Base-by-base conservation (phyloP, 2,888 invertebrate genomes). In the Agrypnus murinus region DNA sequence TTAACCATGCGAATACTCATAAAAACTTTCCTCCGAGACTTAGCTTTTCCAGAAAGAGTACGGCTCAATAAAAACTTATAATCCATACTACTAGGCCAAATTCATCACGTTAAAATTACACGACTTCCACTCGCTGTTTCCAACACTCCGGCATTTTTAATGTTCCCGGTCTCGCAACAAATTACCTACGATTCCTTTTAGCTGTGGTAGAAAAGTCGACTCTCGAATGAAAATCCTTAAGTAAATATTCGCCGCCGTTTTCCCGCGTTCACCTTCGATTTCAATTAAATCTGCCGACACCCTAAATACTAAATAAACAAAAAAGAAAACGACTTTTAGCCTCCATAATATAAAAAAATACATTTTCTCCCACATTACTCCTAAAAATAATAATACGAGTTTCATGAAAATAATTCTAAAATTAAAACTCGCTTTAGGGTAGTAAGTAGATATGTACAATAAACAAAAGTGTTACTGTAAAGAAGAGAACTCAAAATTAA, bases 1-100 rank as follows among this genome's bases (percentile, higher is more conserved):
- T 67, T 67, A 67, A 67, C 67, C 67, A 67, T 67, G 60, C 59
- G 67, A 60, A 60, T 60, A 53, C 60, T 53, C 48, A 60, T 67
- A 67, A 67, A 67, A 67, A 59, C n/a, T 67, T 67, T 67, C 63
- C 50, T 63, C 31, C 50, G 63, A 63, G 58, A 58, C 58, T 58
- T 58, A 38, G 38, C 17, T 17, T 58, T 25, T 36, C 58, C 31
- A 50, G 36, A 58, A 58, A 17, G 25, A 38, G 40, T 58, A 58
- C 58, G 38, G 25, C 58, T 58, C 36, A 58, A 58, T 58, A 58
- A 58, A 58, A 58, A 58, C 36, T 58, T 58, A 58, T 58, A 58
- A 58, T 58, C 25, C 58, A 40, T 38, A 17, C 55, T 58, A 40
- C 25, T 40, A 58, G 38, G 17, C 58, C 40, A 58, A 58, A 58